Base-by-base conservation (phyloP, 2,113 vertebrate species). In the Burhinus bistriatus region DNA sequence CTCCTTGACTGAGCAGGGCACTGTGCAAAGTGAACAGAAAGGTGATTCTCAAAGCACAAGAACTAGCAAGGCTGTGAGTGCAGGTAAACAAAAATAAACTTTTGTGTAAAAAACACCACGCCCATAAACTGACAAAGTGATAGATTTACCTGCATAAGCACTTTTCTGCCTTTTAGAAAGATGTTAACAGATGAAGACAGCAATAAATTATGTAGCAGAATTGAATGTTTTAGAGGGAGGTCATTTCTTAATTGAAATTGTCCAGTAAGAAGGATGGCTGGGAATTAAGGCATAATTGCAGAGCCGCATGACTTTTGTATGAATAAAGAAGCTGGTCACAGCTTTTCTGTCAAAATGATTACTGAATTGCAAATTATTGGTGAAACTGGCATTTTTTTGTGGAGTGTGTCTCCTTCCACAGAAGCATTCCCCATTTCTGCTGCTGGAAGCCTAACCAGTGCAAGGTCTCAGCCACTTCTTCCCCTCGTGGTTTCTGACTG, bases 241-340 rank as follows among this genome's bases (percentile, higher is more conserved):
- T 95, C 15, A 76, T 94, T 84, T 91, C 93, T 95, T 95, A 93
- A 95, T 90, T 87, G 91, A 86, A 94, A 80, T 93, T 73, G 62
- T 73, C 78, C 47, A 47, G 70, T 55, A 96, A 95, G 91, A 95
- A 89, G 54, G 61, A 95, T 95, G 77, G n/a, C 81, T 59, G 5
- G 47, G 82, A 83, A 83, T 91, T 96, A 89, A 94, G 55, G 62
- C 19, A 0, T 59, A 93, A 93, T 70, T 89, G 90, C 9, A 9
- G 62, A 68, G 54, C 54, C 2, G 8, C 34, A 7, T 93, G 69
- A 51, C 70, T 87, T 94, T 87, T 66, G n/a, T 73, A 61, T 77
- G 54, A 89, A 77, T 73, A 90, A 95, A 94, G 75, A 45, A 93
- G 49, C 45, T 62, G 62, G 61, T 72, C 49, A 88, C 29, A 80